Evolutionary conservation across 2,113 vertebrate genomes (phyloP), one percentile per base, ranked within the genome.

Genomic region (Oenanthe oenanthe): DNA sequence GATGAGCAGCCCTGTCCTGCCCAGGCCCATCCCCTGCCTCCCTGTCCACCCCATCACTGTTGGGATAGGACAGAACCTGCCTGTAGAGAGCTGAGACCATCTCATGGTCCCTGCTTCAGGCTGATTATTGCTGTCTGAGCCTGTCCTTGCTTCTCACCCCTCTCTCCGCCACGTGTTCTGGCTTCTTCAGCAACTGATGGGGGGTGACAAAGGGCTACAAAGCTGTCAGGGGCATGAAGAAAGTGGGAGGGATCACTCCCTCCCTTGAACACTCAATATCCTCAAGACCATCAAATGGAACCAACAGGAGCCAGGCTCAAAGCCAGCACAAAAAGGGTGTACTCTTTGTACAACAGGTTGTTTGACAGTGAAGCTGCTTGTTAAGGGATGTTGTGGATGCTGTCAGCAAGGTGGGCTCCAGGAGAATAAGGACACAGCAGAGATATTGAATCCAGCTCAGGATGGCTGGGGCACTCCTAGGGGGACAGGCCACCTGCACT

Each of bases 221-320:
- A 85, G 42, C 60, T 58, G 28, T 22, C 19, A 42, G 60, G n/a
- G 65, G 26, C 24, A 28, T 10, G 51, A 81, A 80, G 60, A 81
- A 25, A 17, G 32, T 34, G 40, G 36, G 43, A 78, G 24, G 60
- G 73, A 43, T 74, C 40, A 48, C 32, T 71, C 42, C n/a, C 22
- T 73, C 17, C 28, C 16, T 32, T 1, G 0, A 81, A 70, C 2
- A 3, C 21, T 58, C 25, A 47, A 65, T n/a, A 25, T 1, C 4
- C 34, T 51, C 13, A 17, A 80, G 26, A 70, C 14, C 20, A 54
- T 58, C 51, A 71, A 29, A 51, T 4, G 31, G 66, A 87, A 25
- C 34, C 67, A 66, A 38, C 17, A 54, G 85, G 32, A 86, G 9
- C 31, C 24, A 71, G 34, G 22, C 26, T 77, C 32, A 70, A 62